These are phyloP conservation scores for Heliopora coerulea DNA, from an alignment of 92 coral and sea anemone genomes.

Conservation along the genomic window DNA sequence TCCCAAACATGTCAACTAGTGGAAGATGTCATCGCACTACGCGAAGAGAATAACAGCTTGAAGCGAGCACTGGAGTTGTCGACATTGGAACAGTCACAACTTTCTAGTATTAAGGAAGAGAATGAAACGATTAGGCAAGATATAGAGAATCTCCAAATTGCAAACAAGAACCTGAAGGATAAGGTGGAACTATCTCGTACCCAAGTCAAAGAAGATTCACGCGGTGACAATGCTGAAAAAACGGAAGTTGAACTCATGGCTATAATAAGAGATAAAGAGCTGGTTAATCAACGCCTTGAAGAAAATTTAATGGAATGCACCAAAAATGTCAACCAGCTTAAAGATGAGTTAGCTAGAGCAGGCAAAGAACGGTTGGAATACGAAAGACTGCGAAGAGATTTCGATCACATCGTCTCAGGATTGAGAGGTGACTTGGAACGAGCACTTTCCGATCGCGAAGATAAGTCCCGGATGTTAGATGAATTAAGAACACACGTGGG, in stretches of 20 bases:
- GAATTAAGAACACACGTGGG: conserved; percentile 61
- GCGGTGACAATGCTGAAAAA: background rate
- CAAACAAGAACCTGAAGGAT: background rate
- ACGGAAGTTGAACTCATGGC: background rate
- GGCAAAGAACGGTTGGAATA: conserved; percentile 61
- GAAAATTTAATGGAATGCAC: background rate
- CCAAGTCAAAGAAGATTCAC: background rate
- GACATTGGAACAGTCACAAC: background rate
- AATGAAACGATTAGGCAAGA: conserved; percentile 11
- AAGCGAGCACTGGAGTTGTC: background rate
- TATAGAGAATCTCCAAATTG: background rate
- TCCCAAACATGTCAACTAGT: conserved; percentile 8
- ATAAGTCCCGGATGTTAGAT: conserved; percentile 72
- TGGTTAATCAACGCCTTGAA: background rate
- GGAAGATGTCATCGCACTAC: background rate
- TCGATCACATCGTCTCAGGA: conserved; percentile 87
- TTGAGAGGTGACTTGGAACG: conserved; percentile 80
- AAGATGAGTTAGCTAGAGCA: conserved; percentile 38
- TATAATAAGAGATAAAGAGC: background rate
- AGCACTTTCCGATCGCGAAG: conserved; percentile 65
- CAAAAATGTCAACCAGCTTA: conserved; percentile 18
- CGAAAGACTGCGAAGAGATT: conserved; percentile 63
- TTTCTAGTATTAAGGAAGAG: background rate
- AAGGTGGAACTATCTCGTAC: background rate
- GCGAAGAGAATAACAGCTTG: background rate